Conservation (phyloP, 2,888 invertebrate genomes). For the Ectropis crepuscularia region DNA sequence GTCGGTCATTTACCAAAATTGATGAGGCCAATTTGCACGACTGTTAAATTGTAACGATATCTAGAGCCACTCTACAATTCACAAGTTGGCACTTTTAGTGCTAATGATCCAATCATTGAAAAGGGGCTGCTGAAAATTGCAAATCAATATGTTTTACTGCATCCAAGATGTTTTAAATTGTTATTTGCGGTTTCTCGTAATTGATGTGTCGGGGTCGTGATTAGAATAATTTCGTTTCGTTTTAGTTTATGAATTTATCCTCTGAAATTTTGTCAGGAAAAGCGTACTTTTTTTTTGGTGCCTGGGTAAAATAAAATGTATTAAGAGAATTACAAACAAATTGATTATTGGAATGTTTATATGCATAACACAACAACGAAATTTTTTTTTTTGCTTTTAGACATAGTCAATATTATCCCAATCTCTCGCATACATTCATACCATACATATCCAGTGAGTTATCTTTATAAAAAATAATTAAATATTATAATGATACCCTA, state of each 20-base stretch:
- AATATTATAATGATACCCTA: too few species aligned
- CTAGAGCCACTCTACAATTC: conserved; percentile 35
- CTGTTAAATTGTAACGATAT: conserved; percentile 55
- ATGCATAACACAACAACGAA: too few species aligned
- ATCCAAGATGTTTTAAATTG: conserved; percentile 13
- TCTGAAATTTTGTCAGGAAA: too few species aligned
- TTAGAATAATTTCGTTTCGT: neutral
- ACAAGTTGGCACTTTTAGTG: conserved; percentile 37
- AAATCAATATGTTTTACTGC: conserved; percentile 29
- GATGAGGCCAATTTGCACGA: conserved; percentile 59
- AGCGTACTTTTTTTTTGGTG: too few species aligned
- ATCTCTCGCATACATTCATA: too few species aligned
- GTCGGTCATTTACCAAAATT: conserved; percentile 61
- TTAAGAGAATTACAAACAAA: too few species aligned
- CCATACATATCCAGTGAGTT: too few species aligned
- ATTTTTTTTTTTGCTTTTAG: too few species aligned
- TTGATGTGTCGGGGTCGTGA: neutral
- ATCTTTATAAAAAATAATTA: too few species aligned
- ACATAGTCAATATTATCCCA: too few species aligned
- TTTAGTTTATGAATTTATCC: neutral
- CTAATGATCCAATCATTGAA: conserved; percentile 37
- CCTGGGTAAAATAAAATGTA: too few species aligned
- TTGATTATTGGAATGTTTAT: too few species aligned
- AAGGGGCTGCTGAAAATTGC: conserved; percentile 25
- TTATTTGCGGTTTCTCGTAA: conserved; percentile 1